These are phyloP conservation scores for Oriolus oriolus DNA, from an alignment of 2,113 vertebrate species.

Conservation along the genomic window DNA sequence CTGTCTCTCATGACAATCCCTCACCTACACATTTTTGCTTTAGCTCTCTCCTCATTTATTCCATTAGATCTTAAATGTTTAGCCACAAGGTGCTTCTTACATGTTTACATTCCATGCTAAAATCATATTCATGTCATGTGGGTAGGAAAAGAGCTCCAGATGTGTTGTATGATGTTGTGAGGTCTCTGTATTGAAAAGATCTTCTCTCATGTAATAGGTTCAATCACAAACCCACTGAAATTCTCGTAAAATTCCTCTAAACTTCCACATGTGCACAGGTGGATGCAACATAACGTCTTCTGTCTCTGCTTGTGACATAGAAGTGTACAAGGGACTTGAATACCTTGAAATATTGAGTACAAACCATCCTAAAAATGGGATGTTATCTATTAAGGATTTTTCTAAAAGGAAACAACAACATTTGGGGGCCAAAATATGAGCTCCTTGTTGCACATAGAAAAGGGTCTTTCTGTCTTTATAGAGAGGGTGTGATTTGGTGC, in stretches of 20 bases:
- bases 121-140: not conserved
- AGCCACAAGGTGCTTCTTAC: not conserved
- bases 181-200: not conserved
- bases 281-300: not conserved
- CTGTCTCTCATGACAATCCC: not conserved
- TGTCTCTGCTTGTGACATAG: not conserved
- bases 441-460: not conserved
- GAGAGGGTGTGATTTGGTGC: not conserved
- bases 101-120: not conserved
- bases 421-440: not conserved
- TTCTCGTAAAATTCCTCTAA: not conserved
- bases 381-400: not conserved
- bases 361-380: not conserved
- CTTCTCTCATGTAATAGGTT: not conserved
- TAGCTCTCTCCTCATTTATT: not conserved
- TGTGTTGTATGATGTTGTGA: not conserved
- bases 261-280: not conserved
- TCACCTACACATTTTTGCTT: not conserved
- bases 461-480: slow-evolving; percentile 8
- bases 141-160: not conserved
- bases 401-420: not conserved
- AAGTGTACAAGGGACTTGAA: not conserved
- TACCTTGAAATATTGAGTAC: not conserved
- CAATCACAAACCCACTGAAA: not conserved
- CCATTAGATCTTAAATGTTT: not conserved